A percentile compares a stretch with the other conserved stretches of the same genome.
These are phyloP conservation scores for Sphaeridia pumilis DNA, from an alignment of 2,888 invertebrate genomes.

Conservation along the genomic window DNA sequence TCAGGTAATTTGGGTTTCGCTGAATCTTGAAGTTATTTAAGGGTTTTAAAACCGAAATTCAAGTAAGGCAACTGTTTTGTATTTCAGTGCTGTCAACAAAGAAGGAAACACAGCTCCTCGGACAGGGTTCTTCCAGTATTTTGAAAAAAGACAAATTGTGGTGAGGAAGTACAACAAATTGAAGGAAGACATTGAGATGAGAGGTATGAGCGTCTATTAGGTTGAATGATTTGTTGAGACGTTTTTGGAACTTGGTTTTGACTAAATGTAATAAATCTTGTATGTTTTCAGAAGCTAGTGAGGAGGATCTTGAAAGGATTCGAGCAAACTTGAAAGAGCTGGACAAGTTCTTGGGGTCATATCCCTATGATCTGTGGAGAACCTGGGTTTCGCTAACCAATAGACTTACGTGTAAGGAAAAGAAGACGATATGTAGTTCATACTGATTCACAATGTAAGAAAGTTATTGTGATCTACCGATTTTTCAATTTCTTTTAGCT, in stretches of 20 bases:
- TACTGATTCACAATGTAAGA: neutral
- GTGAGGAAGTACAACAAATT: constrained; percentile 75
- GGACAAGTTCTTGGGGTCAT: constrained; percentile 72
- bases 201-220: constrained; percentile 38
- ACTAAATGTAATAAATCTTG: too few species aligned
- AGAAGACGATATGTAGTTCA: neutral
- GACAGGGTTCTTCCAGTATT: constrained; percentile 76
- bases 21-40: too few species aligned
- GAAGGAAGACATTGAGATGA: constrained; percentile 56
- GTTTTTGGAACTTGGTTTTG: too few species aligned
- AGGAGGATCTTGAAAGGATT: constrained; percentile 51
- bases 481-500: constrained; percentile 40
- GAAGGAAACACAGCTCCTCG: constrained; percentile 41
- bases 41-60: too few species aligned
- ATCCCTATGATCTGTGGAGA: constrained; percentile 77
- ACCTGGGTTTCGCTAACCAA: constrained; percentile 71
- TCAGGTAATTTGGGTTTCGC: constrained; percentile 48
- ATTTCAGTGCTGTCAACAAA: constrained; percentile 44
- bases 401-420: constrained; percentile 50
- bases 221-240: neutral
- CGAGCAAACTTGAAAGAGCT: constrained; percentile 57
- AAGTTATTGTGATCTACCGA: neutral
- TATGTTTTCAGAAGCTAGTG: constrained; percentile 45
- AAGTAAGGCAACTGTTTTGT: too few species aligned
- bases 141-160: constrained; percentile 67